phyloP scores from a whole-genome alignment of 2,113 vertebrate species.

The Lagopus muta region DNA sequence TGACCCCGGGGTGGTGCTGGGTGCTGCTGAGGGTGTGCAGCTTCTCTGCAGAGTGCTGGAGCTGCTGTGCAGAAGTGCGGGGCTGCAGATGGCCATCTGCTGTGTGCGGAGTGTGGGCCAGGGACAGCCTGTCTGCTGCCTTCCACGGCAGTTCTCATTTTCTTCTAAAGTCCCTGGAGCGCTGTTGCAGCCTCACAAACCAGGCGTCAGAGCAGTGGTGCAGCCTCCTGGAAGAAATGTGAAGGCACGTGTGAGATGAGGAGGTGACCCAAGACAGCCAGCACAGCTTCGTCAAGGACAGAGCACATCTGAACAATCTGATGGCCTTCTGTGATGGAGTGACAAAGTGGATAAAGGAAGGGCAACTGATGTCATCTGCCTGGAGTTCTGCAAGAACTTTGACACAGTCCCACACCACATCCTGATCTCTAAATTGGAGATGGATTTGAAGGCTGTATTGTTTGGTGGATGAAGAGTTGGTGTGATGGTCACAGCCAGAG shows the following conservation, averaged over 20 bases:
- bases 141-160: not conserved
- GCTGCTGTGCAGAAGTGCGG: not conserved
- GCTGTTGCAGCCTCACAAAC: not conserved
- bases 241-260: too few relatives aligned
- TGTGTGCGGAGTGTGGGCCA: not conserved
- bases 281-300: too few relatives aligned
- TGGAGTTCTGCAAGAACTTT: not conserved
- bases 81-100: not conserved
- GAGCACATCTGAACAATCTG: too few relatives aligned
- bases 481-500: not conserved
- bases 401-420: not conserved
- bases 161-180: not conserved
- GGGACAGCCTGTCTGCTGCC: not conserved
- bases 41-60: not conserved
- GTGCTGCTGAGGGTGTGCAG: accelerated
- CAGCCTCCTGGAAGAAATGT: too few relatives aligned
- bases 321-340: not conserved
- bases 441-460: not conserved
- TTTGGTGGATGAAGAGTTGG: not conserved
- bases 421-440: not conserved
- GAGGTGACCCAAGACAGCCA: too few relatives aligned
- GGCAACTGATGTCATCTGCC: not conserved
- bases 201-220: accelerated
- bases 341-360: too few relatives aligned
- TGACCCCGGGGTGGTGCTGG: not conserved